phyloP scores from a whole-genome alignment of 2,888 invertebrate genomes.

The Acronicta leporina region DNA sequence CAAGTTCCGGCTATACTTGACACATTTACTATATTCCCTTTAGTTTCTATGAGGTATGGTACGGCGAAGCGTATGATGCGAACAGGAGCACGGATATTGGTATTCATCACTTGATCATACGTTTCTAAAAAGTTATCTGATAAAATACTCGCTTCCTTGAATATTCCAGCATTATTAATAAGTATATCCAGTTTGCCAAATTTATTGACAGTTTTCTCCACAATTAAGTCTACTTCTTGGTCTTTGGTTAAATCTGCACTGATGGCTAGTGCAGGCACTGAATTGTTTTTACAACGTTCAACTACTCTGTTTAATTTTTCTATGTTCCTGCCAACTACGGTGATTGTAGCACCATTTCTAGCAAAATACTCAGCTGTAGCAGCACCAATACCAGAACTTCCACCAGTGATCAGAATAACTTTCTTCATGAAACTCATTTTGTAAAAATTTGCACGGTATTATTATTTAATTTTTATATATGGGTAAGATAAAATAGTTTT shows the following conservation, averaged over 20 bases:
- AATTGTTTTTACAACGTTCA: conserved; percentile 50
- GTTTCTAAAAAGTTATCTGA: conserved; percentile 32
- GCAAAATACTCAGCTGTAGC: conserved; percentile 64
- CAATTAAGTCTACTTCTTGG: conserved; percentile 10
- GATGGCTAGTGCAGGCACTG: conserved; percentile 43
- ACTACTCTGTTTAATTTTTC: conserved; percentile 59
- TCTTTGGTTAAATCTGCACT: conserved; percentile 38
- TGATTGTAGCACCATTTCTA: conserved; percentile 67
- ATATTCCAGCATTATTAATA: conserved; percentile 35
- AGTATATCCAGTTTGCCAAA: conserved; percentile 43
- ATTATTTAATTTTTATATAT: no score
- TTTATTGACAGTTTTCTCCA: conserved; percentile 34
- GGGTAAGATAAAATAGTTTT: no score
- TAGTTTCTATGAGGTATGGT: conserved; percentile 59
- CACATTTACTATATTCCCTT: conserved; percentile 59
- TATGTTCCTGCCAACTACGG: conserved; percentile 67
- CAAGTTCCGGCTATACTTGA: conserved; percentile 55
- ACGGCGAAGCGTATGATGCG: conserved; percentile 54
- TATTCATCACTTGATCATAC: conserved; percentile 51
- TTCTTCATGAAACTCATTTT: conserved; percentile 66
- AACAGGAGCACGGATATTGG: conserved; percentile 55
- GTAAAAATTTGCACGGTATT: no score
- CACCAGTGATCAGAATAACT: conserved; percentile 70
- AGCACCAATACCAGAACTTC: conserved; percentile 71
- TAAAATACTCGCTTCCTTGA: conserved; percentile 20